These are phyloP conservation scores for Tachysurus fulvidraco DNA, from an alignment of 2,113 vertebrate species.

Conservation along the genomic window DNA sequence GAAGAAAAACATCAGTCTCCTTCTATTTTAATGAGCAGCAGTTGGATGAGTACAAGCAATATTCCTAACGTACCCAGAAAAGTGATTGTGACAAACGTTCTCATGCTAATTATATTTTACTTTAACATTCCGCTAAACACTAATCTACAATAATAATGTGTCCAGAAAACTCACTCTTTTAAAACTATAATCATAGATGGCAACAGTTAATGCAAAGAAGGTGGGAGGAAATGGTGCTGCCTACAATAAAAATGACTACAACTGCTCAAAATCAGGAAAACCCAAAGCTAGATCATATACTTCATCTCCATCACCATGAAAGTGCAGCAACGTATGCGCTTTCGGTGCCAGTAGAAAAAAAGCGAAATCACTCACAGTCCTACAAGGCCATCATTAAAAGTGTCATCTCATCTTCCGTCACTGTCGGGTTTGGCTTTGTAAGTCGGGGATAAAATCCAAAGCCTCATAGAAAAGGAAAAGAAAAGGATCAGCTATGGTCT, in stretches of 20 bases:
- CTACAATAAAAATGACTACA: too few species aligned
- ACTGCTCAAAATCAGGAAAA: neutral
- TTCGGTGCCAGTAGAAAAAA: neutral
- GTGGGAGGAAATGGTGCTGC: neutral
- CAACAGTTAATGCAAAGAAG: neutral
- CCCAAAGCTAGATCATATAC: neutral
- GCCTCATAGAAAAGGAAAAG: neutral
- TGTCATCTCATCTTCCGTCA: constrained; percentile 5
- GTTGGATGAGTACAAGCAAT: neutral
- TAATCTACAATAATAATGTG: neutral
- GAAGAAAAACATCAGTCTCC: neutral
- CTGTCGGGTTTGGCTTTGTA: neutral
- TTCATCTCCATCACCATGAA: neutral
- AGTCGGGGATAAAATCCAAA: neutral
- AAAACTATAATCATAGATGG: neutral
- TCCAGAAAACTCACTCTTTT: neutral
- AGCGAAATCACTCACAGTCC: neutral
- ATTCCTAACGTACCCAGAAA: neutral
- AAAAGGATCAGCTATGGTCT: neutral
- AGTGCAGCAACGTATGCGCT: neutral
- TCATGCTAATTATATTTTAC: neutral
- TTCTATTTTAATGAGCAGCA: neutral
- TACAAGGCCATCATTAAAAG: neutral
- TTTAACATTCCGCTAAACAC: neutral
- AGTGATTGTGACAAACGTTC: neutral